phyloP scores from a whole-genome alignment of 2,888 invertebrate species.

The Nephrotoma appendiculata region DNA sequence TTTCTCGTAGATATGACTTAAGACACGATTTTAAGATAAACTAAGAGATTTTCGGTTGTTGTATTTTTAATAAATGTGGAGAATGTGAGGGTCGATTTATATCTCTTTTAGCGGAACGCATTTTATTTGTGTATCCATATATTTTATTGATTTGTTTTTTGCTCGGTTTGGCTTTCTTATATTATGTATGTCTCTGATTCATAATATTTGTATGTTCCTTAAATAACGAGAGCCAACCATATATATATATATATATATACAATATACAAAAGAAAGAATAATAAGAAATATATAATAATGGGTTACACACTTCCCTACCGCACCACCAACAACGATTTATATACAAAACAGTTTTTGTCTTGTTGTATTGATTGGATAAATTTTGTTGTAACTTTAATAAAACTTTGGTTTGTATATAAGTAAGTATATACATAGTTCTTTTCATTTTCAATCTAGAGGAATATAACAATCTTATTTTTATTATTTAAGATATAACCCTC shows the following conservation, averaged over 20 bases:
- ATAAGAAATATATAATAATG: background rate
- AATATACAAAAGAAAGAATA: background rate
- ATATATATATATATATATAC: no score
- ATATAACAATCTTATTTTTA: background rate
- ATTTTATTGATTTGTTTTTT: background rate
- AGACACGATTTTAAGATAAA: background rate
- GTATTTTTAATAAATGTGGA: background rate
- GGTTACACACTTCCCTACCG: background rate
- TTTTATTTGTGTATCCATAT: background rate
- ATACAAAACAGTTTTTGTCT: background rate
- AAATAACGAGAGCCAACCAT: background rate
- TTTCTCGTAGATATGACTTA: background rate
- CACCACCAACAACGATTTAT: background rate
- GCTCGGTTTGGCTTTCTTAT: background rate
- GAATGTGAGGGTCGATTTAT: background rate
- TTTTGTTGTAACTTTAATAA: background rate
- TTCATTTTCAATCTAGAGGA: background rate
- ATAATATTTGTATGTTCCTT: background rate
- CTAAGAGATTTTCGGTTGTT: background rate
- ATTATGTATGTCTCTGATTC: background rate
- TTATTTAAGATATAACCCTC: background rate
- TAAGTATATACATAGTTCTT: background rate
- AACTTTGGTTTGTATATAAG: background rate
- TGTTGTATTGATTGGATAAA: background rate
- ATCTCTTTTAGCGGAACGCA: background rate